Percentiles rank a stretch among this genome's conserved stretches.
Evolutionary conservation across 2,113 vertebrate species (phyloP).

Genomic region (Anoplopoma fimbria): DNA sequence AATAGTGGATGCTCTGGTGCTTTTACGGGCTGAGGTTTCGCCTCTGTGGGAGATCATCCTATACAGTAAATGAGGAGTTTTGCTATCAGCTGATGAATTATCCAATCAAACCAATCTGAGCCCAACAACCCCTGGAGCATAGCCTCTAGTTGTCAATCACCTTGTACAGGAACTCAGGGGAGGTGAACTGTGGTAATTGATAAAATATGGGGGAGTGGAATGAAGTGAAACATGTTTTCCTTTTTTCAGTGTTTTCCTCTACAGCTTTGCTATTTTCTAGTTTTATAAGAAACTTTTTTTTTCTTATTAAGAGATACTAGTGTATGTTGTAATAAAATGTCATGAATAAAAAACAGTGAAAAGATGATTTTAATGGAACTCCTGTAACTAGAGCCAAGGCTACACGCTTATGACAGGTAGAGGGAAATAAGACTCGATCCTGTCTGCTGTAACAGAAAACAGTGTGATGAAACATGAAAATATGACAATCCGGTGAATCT

Average conservation of each 20-base stretch:
- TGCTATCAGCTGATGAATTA: conserved; percentile 23
- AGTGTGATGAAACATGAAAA: not conserved
- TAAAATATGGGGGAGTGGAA: not conserved
- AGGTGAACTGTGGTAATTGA: not conserved
- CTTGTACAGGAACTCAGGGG: conserved; percentile 2
- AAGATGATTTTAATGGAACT: not conserved
- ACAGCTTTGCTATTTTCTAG: not conserved
- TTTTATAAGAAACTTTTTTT: not conserved
- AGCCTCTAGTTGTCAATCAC: conserved; percentile 36
- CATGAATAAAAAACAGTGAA: not conserved
- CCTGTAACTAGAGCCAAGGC: not conserved
- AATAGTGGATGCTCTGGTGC: not conserved
- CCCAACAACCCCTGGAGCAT: not conserved
- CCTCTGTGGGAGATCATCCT: conserved; percentile 14
- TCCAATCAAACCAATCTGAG: conserved; percentile 24
- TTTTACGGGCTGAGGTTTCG: not conserved
- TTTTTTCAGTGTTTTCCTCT: not conserved
- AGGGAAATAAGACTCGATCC: not conserved
- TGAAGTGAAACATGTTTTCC: not conserved
- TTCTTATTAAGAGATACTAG: not conserved
- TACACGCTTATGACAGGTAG: not conserved
- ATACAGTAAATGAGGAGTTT: conserved; percentile 27
- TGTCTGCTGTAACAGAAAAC: not conserved
- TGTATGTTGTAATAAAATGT: not conserved
- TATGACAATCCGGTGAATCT: not conserved